Evolutionary conservation across 2,797 vertebrate species (phyloP), one percentile per base, ranked within the genome.

Genomic region (Adelosebastes latens): DNA sequence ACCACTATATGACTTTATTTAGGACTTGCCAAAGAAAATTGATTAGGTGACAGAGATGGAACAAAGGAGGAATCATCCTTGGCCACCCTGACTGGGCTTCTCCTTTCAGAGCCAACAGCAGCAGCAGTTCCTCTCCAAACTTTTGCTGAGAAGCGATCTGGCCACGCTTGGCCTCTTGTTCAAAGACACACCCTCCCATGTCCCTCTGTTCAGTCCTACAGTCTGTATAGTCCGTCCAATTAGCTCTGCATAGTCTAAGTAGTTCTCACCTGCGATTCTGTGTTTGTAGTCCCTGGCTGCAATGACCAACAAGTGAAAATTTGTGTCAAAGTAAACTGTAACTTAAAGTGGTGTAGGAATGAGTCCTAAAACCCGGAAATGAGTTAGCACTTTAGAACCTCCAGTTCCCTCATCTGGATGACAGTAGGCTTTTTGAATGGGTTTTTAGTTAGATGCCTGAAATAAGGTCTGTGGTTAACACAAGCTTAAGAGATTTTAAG

Each of bases 1-100:
- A 94, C 95, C 95, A 95, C 94, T 95, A 89, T 94, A 93, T 96
- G 94, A 95, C 93, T 96, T 96, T 93, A 96, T 96, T 96, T 94
- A 94, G 86, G 76, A 87, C 82, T 89, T 92, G 94, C 95, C 95
- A 94, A 92, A 91, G 89, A 92, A 94, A 94, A 93, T 87, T 93
- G 93, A 95, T 94, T 93, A 92, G 90, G 88, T 92, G 90, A 91
- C 93, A 94, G 93, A 81, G 91, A 90, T 52, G 31, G 84, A 90
- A 95, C 92, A 95, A 94, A 94, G 82, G 92, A 88, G 79, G 88
- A 93, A 86, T 95, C 92, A 86, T 92, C 92, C 75, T 81, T 72
- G 73, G 86, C 86, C 91, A 88, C 90, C 89, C 88, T 89, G 68
- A 86, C 92, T 80, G 88, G 53, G 90, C 69, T 82, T 72, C 75